Percentiles rank a stretch among this genome's conserved stretches.
These are phyloP conservation scores for Gymnocephalus cernua DNA, from an alignment of 2,113 vertebrate genomes.

Conservation along the genomic window DNA sequence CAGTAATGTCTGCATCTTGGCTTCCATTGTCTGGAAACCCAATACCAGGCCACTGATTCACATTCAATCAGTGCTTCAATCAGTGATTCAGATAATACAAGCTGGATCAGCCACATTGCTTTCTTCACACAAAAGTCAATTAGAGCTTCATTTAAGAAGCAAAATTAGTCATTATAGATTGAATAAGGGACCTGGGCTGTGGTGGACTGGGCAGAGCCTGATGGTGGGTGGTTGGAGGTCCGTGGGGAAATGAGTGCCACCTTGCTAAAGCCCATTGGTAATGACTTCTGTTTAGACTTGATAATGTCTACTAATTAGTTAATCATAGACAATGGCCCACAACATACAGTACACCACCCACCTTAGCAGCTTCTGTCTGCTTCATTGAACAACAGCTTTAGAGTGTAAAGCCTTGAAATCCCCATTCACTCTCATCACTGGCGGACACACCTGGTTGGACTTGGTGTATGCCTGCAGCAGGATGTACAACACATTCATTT, in stretches of 20 bases:
- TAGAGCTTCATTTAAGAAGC: constrained; percentile 83
- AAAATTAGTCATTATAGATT: constrained; percentile 82
- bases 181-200: constrained; percentile 77
- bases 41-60: constrained; percentile 50
- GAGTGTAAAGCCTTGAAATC: constrained; percentile 64
- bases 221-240: constrained; percentile 44
- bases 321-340: constrained; percentile 81
- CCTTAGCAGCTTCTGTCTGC: constrained; percentile 74
- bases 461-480: constrained; percentile 64
- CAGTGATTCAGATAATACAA: constrained; percentile 62
- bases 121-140: constrained; percentile 77
- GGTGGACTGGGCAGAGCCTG: constrained; percentile 52
- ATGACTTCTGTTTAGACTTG: constrained; percentile 86
- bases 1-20: constrained; percentile 9
- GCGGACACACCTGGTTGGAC: constrained; percentile 75
- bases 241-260: constrained; percentile 74
- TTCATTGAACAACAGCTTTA: constrained; percentile 71
- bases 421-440: constrained; percentile 60
- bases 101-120: constrained; percentile 62
- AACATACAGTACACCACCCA: constrained; percentile 74
- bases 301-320: constrained; percentile 86
- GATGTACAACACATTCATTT: constrained; percentile 67
- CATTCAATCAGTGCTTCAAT: constrained; percentile 58
- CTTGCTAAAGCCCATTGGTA: constrained; percentile 76
- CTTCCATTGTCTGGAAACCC: constrained; percentile 56